Conservation (phyloP, 1,140 invertebrate species). For the Polypedilum pembai region DNA sequence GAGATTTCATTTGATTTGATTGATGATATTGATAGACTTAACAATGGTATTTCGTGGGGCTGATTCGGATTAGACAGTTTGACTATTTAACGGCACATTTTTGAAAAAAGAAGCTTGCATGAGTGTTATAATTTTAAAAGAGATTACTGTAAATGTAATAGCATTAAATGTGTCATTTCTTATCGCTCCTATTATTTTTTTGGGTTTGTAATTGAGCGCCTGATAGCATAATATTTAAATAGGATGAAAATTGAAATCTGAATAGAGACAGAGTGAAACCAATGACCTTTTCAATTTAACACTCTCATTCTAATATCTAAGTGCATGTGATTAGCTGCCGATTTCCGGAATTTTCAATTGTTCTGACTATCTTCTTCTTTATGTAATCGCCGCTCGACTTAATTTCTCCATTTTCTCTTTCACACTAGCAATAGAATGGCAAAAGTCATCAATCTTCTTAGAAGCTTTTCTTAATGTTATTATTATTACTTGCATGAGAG, state of each 20-base stretch:
- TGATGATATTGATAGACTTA: slow-evolving; percentile 7
- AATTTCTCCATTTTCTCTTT: background rate
- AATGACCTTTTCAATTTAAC: slow-evolving; percentile 1
- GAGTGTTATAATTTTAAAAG: too few relatives aligned
- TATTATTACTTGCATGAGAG: background rate
- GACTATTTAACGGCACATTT: too few relatives aligned
- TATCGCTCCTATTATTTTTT: too few relatives aligned
- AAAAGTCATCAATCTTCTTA: background rate
- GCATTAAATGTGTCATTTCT: too few relatives aligned
- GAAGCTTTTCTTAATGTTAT: background rate
- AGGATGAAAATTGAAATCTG: background rate
- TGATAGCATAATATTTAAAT: too few relatives aligned
- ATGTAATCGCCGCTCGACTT: too few relatives aligned
- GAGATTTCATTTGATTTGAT: background rate
- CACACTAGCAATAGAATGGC: background rate
- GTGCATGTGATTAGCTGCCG: background rate
- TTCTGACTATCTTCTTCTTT: slow-evolving; percentile 2
- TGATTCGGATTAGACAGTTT: too few relatives aligned
- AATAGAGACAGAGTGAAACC: background rate
- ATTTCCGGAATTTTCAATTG: background rate
- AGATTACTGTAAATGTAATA: too few relatives aligned
- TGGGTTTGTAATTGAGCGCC: too few relatives aligned
- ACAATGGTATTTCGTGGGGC: background rate
- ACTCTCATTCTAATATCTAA: background rate
- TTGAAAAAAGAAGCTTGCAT: too few relatives aligned